Base-by-base conservation (phyloP, 2,888 invertebrate genomes). In the Lypha dubia region DNA sequence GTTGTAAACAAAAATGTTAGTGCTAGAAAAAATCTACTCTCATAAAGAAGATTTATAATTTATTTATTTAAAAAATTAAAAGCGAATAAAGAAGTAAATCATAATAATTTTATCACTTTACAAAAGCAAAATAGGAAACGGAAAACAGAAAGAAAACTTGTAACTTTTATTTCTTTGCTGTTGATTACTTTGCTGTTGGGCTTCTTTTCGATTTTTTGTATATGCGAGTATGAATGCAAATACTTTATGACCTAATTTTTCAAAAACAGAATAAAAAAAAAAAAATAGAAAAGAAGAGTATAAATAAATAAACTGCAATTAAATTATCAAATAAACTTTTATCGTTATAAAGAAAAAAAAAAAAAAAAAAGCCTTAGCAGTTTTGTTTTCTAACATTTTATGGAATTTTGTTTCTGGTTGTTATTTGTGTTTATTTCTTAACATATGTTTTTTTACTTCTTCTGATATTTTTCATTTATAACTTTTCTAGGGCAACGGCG, bases 401-500 rank as follows among this genome's bases (percentile, higher is more conserved):
- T 20, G 51, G 41, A 71, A n/a, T 77, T 71, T 56, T 58, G 1
- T 56, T 73, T 6, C 5, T 44, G 13, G 17, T 28, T 80, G 13
- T 76, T n/a, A n/a, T n/a, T n/a, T 76, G 32, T 76, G 67, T 71
- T 84, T 75, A 70, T 76, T 46, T 73, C 80, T 58, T 79, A 65
- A 63, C 11, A 46, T 51, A 62, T 75, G n/a, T 51, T 65, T 28
- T 74, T 60, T 44, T 20, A 53, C 2, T 9, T 41, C 62, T 20
- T 60, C 4, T 56, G n/a, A 53, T 35, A 63, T 83, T 80, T n/a
- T 88, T 46, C 38, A 32, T 83, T 53, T 35, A 75, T 32, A n/a
- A 1, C 3, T 32, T 24, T 85, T 71, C 79, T 88, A 92, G 92
- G 89, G 89, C 88, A 92, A 92, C 88, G 91, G 91, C 87, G 90